These are phyloP conservation scores for Ormyrus rosae DNA, from an alignment of 2,888 invertebrate species.

Conservation along the genomic window DNA sequence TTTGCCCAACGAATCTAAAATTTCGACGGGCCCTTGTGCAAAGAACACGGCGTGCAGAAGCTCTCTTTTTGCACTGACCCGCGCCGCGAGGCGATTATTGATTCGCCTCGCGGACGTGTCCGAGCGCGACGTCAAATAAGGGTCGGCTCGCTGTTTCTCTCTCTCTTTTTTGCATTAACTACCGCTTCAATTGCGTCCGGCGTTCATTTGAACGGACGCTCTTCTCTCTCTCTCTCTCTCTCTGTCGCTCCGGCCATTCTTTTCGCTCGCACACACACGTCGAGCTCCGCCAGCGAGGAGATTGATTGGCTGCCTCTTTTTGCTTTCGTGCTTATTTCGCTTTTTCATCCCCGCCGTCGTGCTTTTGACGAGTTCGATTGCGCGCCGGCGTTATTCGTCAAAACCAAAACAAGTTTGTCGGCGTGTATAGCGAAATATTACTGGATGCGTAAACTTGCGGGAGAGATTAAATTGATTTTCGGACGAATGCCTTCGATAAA, in stretches of 20 bases:
- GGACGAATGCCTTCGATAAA: no score
- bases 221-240: background rate
- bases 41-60: no score
- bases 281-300: background rate
- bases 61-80: background rate
- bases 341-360: background rate
- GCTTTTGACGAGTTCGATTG: background rate
- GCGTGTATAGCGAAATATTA: background rate
- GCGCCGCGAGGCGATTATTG: conserved; percentile 23
- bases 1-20: no score
- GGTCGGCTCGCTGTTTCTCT: background rate
- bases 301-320: conserved; percentile 17
- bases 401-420: background rate
- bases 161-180: conserved; percentile 13
- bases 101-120: conserved; percentile 31
- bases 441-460: no score
- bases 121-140: conserved; percentile 32
- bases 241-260: background rate
- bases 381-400: conserved; percentile 5
- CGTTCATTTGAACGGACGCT: background rate
- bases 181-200: background rate
- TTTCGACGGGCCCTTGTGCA: no score
- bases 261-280: background rate
- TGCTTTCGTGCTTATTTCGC: conserved; percentile 12
- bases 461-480: no score